These are phyloP conservation scores for Ophion ventricosus DNA, from an alignment of 2,888 invertebrate genomes.

Conservation along the genomic window DNA sequence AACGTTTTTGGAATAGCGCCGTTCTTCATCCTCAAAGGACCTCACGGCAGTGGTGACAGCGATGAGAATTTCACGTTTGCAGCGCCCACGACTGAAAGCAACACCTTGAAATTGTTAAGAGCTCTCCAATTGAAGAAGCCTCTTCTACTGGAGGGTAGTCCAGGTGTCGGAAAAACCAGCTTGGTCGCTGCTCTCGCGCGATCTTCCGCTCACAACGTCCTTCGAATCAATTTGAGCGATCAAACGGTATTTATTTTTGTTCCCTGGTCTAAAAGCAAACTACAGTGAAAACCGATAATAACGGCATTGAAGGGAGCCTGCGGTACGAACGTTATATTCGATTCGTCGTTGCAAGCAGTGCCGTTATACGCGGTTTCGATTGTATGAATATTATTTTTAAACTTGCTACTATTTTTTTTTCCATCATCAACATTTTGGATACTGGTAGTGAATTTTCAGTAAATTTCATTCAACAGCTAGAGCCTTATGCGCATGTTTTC, in stretches of 20 bases:
- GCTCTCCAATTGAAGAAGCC: slow-evolving; percentile 96
- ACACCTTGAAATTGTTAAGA: slow-evolving; percentile 93
- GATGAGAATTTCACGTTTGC: slow-evolving; percentile 88
- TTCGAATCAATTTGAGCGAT: slow-evolving; percentile 98
- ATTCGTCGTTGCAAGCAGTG: too few relatives aligned
- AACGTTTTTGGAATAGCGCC: slow-evolving; percentile 90
- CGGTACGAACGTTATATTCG: too few relatives aligned
- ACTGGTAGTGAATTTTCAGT: too few relatives aligned
- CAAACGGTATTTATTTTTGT: slow-evolving; percentile 91
- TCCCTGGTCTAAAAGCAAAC: neutral
- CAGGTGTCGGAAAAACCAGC: slow-evolving; percentile 99
- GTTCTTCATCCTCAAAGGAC: slow-evolving; percentile 88
- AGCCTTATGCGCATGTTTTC: too few relatives aligned
- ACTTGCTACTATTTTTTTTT: too few relatives aligned
- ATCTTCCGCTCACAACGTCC: slow-evolving; percentile 91
- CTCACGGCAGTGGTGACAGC: slow-evolving; percentile 65
- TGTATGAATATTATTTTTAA: too few relatives aligned
- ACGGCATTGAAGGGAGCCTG: too few relatives aligned
- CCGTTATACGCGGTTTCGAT: too few relatives aligned
- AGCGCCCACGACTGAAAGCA: slow-evolving; percentile 91
- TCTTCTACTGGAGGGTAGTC: slow-evolving; percentile 97
- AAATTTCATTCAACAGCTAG: too few relatives aligned
- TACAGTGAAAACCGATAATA: too few relatives aligned
- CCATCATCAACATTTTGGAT: too few relatives aligned
- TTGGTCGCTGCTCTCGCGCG: slow-evolving; percentile 95